Base-by-base conservation (phyloP, 2,113 vertebrate genomes). In the Boleophthalmus pectinirostris region DNA sequence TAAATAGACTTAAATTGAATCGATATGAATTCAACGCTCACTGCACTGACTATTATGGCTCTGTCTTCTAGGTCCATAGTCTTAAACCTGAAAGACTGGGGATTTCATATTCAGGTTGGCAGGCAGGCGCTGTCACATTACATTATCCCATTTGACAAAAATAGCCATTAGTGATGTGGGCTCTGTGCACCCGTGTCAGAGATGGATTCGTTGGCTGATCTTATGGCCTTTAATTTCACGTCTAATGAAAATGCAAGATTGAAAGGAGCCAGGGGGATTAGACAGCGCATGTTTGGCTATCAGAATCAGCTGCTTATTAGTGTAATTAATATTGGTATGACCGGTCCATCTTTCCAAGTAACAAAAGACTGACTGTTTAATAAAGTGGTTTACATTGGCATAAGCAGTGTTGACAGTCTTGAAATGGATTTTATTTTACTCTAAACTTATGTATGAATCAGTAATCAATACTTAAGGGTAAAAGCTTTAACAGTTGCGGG, bases 271-370 rank as follows among this genome's bases (percentile, higher is more conserved):
- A 58, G 74, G 72, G 70, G 73, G 78, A 64, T 82, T 70, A 76
- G 75, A 51, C 20, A 35, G 54, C 58, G 74, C 73, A 71, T 80
- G 77, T 82, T 72, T 78, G 68, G 47, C 61, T 76, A 74, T 89
- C 73, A 86, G 79, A 81, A 78, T 79, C 69, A 77, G 67, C 73
- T 80, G 64, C 76, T 86, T 82, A 85, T 90, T 86, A 85, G 68
- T 69, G 54, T 85, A 88, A 87, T 89, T 87, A 67, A 58, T 75
- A 77, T 82, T 82, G 21, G 80, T 87, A 85, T 85, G 75, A 70
- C 66, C 68, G 23, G 56, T 78, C 74, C 77, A 77, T 85, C 70
- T 69, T 74, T 83, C 76, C 70, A 76, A 68, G 24, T 85, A 85
- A 82, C 87, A 81, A 66, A 78, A 74, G 74, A 82, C 69, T 75